These are phyloP conservation scores for Drosophila falleni DNA, from an alignment of 2,888 invertebrate genomes.

Conservation along the genomic window DNA sequence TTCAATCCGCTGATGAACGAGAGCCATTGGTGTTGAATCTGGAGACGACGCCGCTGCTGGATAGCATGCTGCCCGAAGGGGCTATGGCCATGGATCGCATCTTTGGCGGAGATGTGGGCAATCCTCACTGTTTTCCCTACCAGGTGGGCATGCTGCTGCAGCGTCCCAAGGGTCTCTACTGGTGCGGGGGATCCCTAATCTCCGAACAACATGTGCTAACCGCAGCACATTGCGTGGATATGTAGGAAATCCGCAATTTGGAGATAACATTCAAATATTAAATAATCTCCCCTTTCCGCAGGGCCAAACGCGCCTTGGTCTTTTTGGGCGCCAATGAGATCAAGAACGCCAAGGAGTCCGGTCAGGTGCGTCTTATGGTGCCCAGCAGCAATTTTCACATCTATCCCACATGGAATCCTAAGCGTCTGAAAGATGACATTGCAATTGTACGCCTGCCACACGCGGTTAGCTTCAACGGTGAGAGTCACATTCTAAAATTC, in stretches of 20 bases:
- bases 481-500: constrained; percentile 19
- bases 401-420: constrained; percentile 84
- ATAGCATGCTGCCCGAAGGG: constrained; percentile 76
- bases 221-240: constrained; percentile 84
- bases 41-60: constrained; percentile 79
- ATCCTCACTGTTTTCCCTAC: constrained; percentile 82
- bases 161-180: constrained; percentile 82
- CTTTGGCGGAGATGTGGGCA: constrained; percentile 83
- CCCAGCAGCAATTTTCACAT: constrained; percentile 81
- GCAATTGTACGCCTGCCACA: constrained; percentile 82
- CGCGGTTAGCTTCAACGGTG: constrained; percentile 82
- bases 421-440: constrained; percentile 83
- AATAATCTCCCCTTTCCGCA: constrained; percentile 29
- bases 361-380: constrained; percentile 84
- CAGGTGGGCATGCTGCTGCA: constrained; percentile 83
- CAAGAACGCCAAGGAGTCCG: constrained; percentile 82
- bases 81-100: constrained; percentile 84
- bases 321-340: constrained; percentile 85
- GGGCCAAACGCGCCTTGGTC: constrained; percentile 83
- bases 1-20: constrained; percentile 40
- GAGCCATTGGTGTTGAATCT: constrained; percentile 80
- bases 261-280: too few relatives aligned
- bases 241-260: constrained; percentile 58
- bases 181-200: constrained; percentile 84
- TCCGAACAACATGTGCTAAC: constrained; percentile 83